A percentile compares a stretch with the other conserved stretches of the same genome.
These are phyloP conservation scores for Physocephala rufipes DNA, from an alignment of 2,888 invertebrate genomes.

Conservation along the genomic window DNA sequence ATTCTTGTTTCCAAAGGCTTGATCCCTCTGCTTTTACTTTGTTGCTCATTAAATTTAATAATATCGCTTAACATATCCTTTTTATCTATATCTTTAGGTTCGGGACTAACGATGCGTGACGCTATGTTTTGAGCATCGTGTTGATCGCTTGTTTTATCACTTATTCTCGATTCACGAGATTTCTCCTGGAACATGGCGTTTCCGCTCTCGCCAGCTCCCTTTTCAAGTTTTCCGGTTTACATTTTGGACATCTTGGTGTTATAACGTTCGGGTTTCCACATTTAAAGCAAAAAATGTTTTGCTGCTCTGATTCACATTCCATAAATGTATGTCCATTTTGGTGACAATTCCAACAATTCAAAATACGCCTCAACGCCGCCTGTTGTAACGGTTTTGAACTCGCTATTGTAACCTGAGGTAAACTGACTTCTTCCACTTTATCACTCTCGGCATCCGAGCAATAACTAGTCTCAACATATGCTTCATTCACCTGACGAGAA, in stretches of 20 bases:
- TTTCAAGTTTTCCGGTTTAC: conserved; percentile 4
- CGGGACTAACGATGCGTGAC: neutral
- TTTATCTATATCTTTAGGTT: neutral
- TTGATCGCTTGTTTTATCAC: no score
- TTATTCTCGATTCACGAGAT: neutral
- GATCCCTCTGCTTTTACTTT: neutral
- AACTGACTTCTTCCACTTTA: neutral
- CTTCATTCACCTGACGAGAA: neutral
- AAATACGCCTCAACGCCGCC: neutral
- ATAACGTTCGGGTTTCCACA: neutral
- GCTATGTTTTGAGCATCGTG: no score
- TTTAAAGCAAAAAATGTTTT: conserved; percentile 1
- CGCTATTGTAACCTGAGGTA: no score
- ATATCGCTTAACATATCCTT: neutral
- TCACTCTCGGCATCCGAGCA: neutral
- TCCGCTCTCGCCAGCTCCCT: neutral
- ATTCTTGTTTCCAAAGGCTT: neutral
- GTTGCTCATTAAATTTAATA: neutral
- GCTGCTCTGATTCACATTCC: neutral
- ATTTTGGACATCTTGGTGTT: neutral
- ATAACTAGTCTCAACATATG: neutral
- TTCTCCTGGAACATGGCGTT: conserved; percentile 4
- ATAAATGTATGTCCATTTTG: neutral
- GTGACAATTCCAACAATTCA: neutral
- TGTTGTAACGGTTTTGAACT: no score